Evolutionary conservation across 2,113 vertebrate genomes (phyloP), one percentile per base, ranked within the genome.

Genomic region (Corapipo altera): DNA sequence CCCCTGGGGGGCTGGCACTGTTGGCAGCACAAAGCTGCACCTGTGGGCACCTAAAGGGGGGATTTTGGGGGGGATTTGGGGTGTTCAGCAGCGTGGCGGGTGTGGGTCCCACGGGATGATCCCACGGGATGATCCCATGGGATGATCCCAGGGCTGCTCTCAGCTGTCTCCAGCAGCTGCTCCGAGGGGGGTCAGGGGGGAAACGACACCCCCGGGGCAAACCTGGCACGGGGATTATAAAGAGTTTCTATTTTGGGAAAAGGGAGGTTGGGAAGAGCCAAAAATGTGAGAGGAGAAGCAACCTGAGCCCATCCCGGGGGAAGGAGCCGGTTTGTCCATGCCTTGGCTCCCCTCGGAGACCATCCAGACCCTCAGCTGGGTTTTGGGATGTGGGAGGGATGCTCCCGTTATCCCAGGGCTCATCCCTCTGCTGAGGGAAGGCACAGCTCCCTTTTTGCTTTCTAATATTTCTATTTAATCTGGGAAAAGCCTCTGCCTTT

Each of bases 121-220:
- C 51, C 51, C 51, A 27, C 51, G 51, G 51, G 51, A 52, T 52
- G 51, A 16, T 52, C 51, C 51, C 51, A 52, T 8, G 51, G 39
- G 39, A 41, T 41, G 15, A 69, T n/a, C 65, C 80, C 15, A 0
- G 1, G 52, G 66, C 58, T 58, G 77, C 73, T 72, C 77, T 89
- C 78, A 95, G 91, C 93, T 88, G 91, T 67, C 32, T 19, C 73
- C 8, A 2, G 91, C 92, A 94, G 93, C 94, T 96, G 93, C 84
- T 28, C 3, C 15, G 18, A 0, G 6, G 17, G 18, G 66, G 57
- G 51, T 7, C 35, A 12, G 27, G 51, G 20, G 8, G 15, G 11
- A 9, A 27, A n/a, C 5, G 24, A 52, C 33, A 61, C 41, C 62
- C 67, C 57, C 2, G 0, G 57, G 62, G 69, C 82, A 82, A 83